A percentile compares a stretch with the other conserved stretches of the same genome.
phyloP scores from a whole-genome alignment of 1,140 invertebrate genomes.

The Drosophila bocqueti region DNA sequence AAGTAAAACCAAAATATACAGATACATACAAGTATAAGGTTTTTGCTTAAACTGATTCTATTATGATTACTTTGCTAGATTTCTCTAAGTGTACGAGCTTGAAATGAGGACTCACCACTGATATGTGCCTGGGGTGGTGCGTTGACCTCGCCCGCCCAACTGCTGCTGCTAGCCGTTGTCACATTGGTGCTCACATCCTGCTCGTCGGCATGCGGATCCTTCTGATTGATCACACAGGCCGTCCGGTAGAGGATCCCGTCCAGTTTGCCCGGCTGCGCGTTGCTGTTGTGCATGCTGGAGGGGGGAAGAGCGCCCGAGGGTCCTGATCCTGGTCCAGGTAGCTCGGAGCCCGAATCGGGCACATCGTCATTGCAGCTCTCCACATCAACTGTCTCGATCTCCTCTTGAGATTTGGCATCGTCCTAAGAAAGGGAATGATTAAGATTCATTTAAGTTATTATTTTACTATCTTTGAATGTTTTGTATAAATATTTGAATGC shows the following conservation, averaged over 20 bases:
- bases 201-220: slow-evolving; percentile 62
- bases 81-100: background rate
- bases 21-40: no score
- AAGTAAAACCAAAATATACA: background rate
- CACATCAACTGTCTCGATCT: slow-evolving; percentile 87
- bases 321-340: slow-evolving; percentile 24
- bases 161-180: slow-evolving; percentile 67
- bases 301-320: slow-evolving; percentile 28
- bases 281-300: slow-evolving; percentile 73
- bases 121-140: slow-evolving; percentile 74
- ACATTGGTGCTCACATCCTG: slow-evolving; percentile 74
- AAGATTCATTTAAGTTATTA: no score
- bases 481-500: background rate
- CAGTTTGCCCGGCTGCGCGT: slow-evolving; percentile 78
- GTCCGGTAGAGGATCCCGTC: slow-evolving; percentile 82
- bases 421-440: slow-evolving; percentile 37
- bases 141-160: slow-evolving; percentile 68
- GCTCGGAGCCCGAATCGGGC: slow-evolving; percentile 79
- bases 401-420: slow-evolving; percentile 82
- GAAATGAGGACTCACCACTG: slow-evolving; percentile 63
- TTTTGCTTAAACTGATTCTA: no score
- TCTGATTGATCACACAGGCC: slow-evolving; percentile 80
- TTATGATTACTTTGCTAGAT: background rate
- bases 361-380: slow-evolving; percentile 85
- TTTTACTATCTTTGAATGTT: background rate